Evolutionary conservation across 2,113 vertebrate species (phyloP), one percentile per base, ranked within the genome.

Genomic region (Spheniscus mendiculus): DNA sequence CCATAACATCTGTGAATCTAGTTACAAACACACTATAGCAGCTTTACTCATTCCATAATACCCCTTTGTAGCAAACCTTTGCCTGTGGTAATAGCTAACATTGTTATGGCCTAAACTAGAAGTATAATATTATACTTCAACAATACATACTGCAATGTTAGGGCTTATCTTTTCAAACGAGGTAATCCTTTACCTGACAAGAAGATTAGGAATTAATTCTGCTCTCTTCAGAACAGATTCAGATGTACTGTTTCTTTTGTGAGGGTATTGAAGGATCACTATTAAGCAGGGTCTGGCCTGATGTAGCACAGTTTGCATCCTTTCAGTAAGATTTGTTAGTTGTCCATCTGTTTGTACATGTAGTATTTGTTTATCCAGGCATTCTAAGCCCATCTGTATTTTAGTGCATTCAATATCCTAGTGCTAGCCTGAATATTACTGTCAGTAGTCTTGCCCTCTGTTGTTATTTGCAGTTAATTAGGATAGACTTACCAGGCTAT

Each of bases 401-500:
- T 45, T 62, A 52, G 12, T 40, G 14, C 40, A 34, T 91, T 84
- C 36, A 40, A 2, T 87, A 84, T 78, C 45, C 27, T 89, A 82
- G 34, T 85, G 81, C 76, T 96, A 78, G 15, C 36, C 79, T 40
- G 15, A 81, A 56, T 94, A 85, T 59, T 97, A 13, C n/a, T 95
- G 67, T 69, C 26, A 44, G 44, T 82, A 89, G 67, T 87, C 63
- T 52, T 22, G 1, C 36, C 25, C 47, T 91, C 63, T 70, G 22
- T 84, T 97, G 40, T 84, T 95, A 70, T 86, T 95, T 95, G 62
- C 44, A 85, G n/a, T 93, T 97, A 96, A 95, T 98, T 98, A 94
- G 66, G 56, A 89, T 87, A 83, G 81, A 95, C 1, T 38, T 94
- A 63, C 29, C 44, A 89, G 69, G 38, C 26, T 89, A 38, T 80